phyloP scores from a whole-genome alignment of 2,888 invertebrate species.

The Agrotis ipsilon region DNA sequence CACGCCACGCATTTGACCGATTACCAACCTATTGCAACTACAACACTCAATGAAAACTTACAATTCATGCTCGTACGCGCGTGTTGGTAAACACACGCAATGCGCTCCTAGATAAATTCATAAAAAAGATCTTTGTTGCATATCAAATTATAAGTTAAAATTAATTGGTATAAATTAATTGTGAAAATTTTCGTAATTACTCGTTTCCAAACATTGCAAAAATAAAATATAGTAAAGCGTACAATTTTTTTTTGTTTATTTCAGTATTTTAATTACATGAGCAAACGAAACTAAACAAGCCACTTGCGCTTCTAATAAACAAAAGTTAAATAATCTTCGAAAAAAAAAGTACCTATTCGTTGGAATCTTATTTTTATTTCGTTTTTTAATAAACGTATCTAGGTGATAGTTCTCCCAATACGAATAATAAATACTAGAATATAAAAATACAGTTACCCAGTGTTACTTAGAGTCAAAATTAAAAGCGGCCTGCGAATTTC shows the following conservation, averaged over 20 bases:
- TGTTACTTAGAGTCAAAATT: conserved; percentile 66
- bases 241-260: not conserved
- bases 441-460: conserved; percentile 63
- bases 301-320: not conserved
- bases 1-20: conserved; percentile 80
- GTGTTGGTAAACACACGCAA: conserved; percentile 64
- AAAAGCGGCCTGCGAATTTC: conserved; percentile 77
- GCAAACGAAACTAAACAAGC: not conserved
- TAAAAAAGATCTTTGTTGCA: not conserved
- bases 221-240: not conserved
- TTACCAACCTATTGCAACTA: conserved; percentile 78
- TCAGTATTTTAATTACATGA: not conserved
- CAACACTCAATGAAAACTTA: conserved; percentile 79
- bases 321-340: too few relatives aligned
- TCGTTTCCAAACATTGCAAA: conserved; percentile 3
- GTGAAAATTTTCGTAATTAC: conserved; percentile 9
- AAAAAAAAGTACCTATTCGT: too few relatives aligned
- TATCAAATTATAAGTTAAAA: not conserved
- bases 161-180: not conserved
- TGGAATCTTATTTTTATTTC: not conserved
- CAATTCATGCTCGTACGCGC: conserved; percentile 75
- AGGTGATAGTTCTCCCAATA: conserved; percentile 21
- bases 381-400: conserved; percentile 11
- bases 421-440: conserved; percentile 45
- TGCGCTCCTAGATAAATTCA: conserved; percentile 45